Evolutionary conservation across 2,797 vertebrate genomes (phyloP), one percentile per base, ranked within the genome.

Genomic region (Carapus acus): DNA sequence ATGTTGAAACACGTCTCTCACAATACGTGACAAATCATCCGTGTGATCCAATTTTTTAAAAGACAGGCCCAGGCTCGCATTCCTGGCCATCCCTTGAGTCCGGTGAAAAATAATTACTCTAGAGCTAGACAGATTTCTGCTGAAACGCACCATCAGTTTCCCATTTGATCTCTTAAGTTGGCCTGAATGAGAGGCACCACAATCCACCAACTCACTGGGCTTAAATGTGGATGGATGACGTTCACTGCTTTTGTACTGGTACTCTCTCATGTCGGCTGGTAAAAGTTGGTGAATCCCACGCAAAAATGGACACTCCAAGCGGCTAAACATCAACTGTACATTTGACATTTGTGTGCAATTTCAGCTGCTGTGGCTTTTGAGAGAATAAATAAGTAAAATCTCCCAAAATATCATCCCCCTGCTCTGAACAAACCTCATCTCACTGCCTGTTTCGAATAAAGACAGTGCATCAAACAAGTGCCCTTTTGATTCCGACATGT

Each of bases 31-130:
- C 47, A 72, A 71, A 73, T 67, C 43, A 66, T 24, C 48, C 52
- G 51, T 73, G 71, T 77, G 67, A 75, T 71, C 38, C 40, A 69
- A 77, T 78, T 78, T 62, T 55, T 51, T 49, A 53, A 65, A 46
- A 42, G 53, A 48, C 24, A 65, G 51, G 56, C 62, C 49, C 17
- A 24, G 53, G 40, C 48, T 19, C 34, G 42, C 48, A 36, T 27
- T 71, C 48, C 47, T 56, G 29, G 40, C 39, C 34, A 15, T 58
- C 62, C 47, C 46, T 2, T 2, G 21, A 43, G 70, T 43, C 50
- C 19, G 20, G 3, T 6, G 42, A 19, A 16, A 54, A 62, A 46
- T 67, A 69, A 67, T 29, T 67, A 49, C 60, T 40, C 9, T 9
- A 27, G 19, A 11, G 29, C 16, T 43, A 34, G 44, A 49, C 50